Conservation (phyloP, 2,888 invertebrate genomes). For the Oscheius sp. region DNA sequence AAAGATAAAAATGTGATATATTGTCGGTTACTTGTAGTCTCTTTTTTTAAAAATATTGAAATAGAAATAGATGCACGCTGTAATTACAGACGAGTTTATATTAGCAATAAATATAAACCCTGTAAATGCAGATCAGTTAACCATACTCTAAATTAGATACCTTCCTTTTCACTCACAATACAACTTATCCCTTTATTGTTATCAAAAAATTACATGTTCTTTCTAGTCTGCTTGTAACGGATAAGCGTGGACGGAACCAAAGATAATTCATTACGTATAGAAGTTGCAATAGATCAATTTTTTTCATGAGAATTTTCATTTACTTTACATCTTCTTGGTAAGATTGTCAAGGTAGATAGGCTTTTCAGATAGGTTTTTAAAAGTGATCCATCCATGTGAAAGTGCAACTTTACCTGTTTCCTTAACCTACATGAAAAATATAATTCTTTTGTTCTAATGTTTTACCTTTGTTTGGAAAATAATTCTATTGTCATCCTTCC, state of each 20-base stretch:
- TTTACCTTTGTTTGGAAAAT: conserved; percentile 83
- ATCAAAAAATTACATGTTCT: no score
- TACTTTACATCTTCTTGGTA: background rate
- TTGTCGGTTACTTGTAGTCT: no score
- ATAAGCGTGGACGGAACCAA: conserved; percentile 15
- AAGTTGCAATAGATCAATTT: no score
- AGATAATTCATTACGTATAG: no score
- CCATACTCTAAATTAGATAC: no score
- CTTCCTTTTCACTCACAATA: no score
- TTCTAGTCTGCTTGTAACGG: conserved; percentile 3
- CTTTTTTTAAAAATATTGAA: no score
- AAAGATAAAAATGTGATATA: background rate
- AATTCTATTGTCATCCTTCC: conserved; percentile 84
- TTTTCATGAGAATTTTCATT: background rate
- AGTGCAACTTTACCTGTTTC: conserved; percentile 84
- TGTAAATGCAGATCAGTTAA: no score
- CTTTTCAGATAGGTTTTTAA: conserved; percentile 72
- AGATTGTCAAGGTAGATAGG: conserved; percentile 1
- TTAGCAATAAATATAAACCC: no score
- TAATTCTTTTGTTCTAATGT: conserved; percentile 79
- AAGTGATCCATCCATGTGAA: conserved; percentile 85
- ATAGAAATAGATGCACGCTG: no score
- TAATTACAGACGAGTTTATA: no score
- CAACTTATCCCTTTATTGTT: no score
- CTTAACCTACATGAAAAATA: conserved; percentile 82